Conservation (phyloP, 2,797 vertebrate species). For the Saxicola maurus region DNA sequence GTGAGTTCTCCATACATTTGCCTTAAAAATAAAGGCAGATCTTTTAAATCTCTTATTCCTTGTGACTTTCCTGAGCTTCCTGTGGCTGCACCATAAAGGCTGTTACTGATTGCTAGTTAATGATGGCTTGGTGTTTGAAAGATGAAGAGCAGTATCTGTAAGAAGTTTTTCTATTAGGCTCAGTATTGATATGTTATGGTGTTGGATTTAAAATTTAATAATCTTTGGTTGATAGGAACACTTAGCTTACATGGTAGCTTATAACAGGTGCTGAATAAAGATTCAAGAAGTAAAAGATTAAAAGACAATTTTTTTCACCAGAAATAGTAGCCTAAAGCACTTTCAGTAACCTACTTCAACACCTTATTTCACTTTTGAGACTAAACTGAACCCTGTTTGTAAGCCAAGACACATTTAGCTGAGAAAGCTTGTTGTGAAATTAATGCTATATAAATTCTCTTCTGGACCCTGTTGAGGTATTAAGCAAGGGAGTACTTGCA, state of each 20-base stretch:
- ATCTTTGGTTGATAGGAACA: neutral
- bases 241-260: neutral
- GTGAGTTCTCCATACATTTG: neutral
- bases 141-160: neutral
- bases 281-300: neutral
- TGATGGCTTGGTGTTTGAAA: neutral
- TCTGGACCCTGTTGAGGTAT: neutral
- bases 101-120: neutral
- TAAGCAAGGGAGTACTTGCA: neutral
- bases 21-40: neutral
- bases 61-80: neutral
- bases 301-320: neutral
- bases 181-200: neutral
- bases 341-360: neutral
- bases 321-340: neutral
- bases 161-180: neutral
- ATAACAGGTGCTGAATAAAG: neutral
- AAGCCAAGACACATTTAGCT: neutral
- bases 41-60: neutral
- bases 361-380: neutral
- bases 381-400: neutral
- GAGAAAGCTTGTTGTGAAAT: neutral
- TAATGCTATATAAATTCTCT: neutral
- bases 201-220: neutral
- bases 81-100: neutral